Percentiles rank a stretch among this genome's conserved stretches.
These are phyloP conservation scores for Mellilla xanthometata DNA, from an alignment of 2,888 invertebrate species.

Conservation along the genomic window DNA sequence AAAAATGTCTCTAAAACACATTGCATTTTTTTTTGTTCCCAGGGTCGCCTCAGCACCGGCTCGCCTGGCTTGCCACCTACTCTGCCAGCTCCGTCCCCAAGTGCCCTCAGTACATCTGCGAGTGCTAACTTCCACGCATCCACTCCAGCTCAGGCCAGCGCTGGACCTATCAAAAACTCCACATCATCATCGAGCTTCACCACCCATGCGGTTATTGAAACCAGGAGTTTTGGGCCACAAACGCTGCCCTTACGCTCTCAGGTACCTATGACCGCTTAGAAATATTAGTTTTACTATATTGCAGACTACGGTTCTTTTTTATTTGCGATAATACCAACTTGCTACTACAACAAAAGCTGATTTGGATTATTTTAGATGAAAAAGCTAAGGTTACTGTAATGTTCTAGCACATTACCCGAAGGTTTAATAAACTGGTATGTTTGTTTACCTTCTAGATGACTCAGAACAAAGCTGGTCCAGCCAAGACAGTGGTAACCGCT, in stretches of 20 bases:
- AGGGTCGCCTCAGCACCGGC: conserved; percentile 71
- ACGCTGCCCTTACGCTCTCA: conserved; percentile 76
- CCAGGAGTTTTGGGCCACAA: conserved; percentile 75
- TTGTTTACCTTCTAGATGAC: conserved; percentile 47
- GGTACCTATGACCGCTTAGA: too few relatives aligned
- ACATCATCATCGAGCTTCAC: conserved; percentile 83
- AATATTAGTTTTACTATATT: too few relatives aligned
- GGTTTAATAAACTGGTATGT: too few relatives aligned
- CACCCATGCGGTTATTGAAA: conserved; percentile 73
- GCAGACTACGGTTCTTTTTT: too few relatives aligned
- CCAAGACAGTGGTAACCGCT: conserved; percentile 71
- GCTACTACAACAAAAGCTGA: too few relatives aligned
- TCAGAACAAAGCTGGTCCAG: conserved; percentile 72
- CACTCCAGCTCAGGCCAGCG: conserved; percentile 53
- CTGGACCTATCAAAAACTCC: conserved; percentile 79
- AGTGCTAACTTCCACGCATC: conserved; percentile 83
- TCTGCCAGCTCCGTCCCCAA: conserved; percentile 87
- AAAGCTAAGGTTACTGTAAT: too few relatives aligned
- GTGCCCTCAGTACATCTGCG: conserved; percentile 84
- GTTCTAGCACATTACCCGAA: too few relatives aligned
- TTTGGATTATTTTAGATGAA: too few relatives aligned
- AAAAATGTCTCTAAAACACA: too few relatives aligned
- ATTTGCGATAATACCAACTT: too few relatives aligned
- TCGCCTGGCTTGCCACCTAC: conserved; percentile 88
- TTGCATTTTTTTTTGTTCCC: conserved; percentile 2